These are phyloP conservation scores for Rotaria socialis DNA, from an alignment of 2,888 invertebrate species.

Conservation along the genomic window DNA sequence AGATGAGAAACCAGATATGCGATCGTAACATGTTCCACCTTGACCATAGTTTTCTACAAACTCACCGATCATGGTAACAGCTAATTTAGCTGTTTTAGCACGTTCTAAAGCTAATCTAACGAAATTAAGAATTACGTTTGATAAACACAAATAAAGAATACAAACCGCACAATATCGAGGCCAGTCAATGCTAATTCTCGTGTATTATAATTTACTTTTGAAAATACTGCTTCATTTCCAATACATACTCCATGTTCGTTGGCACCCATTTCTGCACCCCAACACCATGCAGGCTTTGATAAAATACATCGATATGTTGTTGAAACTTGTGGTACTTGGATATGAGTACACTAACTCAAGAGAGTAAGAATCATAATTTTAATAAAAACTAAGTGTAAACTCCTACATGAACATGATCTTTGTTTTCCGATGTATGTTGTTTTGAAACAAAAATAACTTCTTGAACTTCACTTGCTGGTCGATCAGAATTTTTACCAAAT, in stretches of 20 bases:
- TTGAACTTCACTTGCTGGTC: slow-evolving; percentile 69
- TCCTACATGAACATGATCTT: neutral
- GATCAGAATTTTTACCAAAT: slow-evolving; percentile 74
- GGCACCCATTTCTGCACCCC: slow-evolving; percentile 83
- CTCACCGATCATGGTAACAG: neutral
- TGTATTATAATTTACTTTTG: slow-evolving; percentile 66
- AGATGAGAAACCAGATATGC: neutral
- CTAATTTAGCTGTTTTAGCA: neutral
- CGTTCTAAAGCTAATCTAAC: neutral
- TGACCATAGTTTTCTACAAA: neutral
- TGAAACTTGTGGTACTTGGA: slow-evolving; percentile 65
- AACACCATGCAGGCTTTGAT: slow-evolving; percentile 76
- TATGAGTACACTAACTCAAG: slow-evolving; percentile 68
- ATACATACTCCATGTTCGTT: slow-evolving; percentile 74
- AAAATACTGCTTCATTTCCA: slow-evolving; percentile 72
- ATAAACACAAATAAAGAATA: neutral
- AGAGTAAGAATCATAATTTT: neutral
- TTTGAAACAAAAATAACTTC: slow-evolving; percentile 63
- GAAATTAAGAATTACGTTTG: neutral
- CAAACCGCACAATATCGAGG: slow-evolving; percentile 75
- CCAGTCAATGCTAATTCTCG: slow-evolving; percentile 68
- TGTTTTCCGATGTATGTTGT: neutral
- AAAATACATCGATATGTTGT: slow-evolving; percentile 69
- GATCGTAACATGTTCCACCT: neutral
- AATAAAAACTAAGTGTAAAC: neutral